phyloP scores from a whole-genome alignment of 2,113 vertebrate genomes.

The Poeciliopsis prolifica region DNA sequence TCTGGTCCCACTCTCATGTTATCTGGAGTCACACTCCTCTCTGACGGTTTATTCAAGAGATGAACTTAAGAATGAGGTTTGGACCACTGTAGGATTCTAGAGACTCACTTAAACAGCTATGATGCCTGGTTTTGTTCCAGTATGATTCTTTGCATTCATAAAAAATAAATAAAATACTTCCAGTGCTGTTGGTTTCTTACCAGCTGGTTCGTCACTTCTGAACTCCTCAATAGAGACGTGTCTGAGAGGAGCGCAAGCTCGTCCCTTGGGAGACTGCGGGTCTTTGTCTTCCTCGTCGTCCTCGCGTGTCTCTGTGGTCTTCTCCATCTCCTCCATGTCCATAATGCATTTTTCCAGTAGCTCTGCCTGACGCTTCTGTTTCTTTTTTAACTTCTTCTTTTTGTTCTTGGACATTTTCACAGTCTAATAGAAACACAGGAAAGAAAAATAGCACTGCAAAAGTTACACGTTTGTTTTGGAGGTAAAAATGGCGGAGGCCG shows the following conservation, averaged over 20 bases:
- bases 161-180: no score
- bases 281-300: constrained; percentile 83
- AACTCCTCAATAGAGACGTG: constrained; percentile 69
- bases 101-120: background rate
- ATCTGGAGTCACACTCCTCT: constrained; percentile 41
- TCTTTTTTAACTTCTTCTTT: constrained; percentile 99
- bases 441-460: background rate
- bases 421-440: constrained; percentile 67
- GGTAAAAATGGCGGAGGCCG: background rate
- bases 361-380: constrained; percentile 96
- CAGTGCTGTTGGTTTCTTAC: constrained; percentile 46
- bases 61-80: background rate
- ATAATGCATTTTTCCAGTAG: constrained; percentile 94
- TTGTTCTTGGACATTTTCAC: constrained; percentile 99
- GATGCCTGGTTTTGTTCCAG: background rate
- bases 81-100: background rate
- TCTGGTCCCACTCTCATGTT: constrained; percentile 51
- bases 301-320: constrained; percentile 78
- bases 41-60: constrained; percentile 34
- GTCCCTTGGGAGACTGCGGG: constrained; percentile 82
- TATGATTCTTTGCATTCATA: background rate
- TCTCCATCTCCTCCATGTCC: constrained; percentile 95
- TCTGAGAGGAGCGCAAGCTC: constrained; percentile 73
- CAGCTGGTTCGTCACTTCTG: constrained; percentile 50
- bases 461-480: background rate